phyloP scores from a whole-genome alignment of 2,113 vertebrate species.

The Sceloporus undulatus region DNA sequence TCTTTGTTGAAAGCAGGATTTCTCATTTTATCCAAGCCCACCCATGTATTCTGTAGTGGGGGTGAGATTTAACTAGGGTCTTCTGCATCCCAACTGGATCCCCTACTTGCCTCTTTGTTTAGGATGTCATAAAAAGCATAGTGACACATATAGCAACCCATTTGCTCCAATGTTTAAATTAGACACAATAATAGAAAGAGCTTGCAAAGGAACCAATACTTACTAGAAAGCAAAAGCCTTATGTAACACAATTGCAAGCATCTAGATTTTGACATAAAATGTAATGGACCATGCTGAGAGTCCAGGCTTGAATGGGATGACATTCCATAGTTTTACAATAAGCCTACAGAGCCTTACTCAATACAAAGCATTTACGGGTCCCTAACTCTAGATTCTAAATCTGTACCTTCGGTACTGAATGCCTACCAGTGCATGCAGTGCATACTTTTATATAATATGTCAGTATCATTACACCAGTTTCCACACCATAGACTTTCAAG shows the following conservation, averaged over 20 bases:
- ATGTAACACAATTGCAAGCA: neutral
- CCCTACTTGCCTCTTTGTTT: neutral
- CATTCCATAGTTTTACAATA: no score
- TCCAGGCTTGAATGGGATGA: no score
- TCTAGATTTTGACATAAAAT: neutral
- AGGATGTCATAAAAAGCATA: neutral
- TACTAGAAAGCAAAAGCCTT: neutral
- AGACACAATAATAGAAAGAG: neutral
- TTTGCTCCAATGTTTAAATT: neutral
- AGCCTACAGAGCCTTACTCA: no score
- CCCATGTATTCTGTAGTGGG: neutral
- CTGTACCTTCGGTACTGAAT: no score
- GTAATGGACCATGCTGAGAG: neutral
- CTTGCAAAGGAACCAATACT: neutral
- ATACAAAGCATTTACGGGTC: no score
- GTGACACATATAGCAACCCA: neutral
- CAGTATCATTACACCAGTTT: conserved; percentile 26
- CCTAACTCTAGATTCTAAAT: no score
- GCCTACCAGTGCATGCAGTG: no score
- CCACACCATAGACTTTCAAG: neutral
- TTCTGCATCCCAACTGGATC: neutral
- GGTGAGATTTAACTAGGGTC: neutral
- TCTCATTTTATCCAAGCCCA: neutral
- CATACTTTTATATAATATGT: neutral
- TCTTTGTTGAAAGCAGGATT: neutral